Base-by-base conservation (phyloP, 2,888 invertebrate genomes). In the Dimorphilus gyrociliatus region DNA sequence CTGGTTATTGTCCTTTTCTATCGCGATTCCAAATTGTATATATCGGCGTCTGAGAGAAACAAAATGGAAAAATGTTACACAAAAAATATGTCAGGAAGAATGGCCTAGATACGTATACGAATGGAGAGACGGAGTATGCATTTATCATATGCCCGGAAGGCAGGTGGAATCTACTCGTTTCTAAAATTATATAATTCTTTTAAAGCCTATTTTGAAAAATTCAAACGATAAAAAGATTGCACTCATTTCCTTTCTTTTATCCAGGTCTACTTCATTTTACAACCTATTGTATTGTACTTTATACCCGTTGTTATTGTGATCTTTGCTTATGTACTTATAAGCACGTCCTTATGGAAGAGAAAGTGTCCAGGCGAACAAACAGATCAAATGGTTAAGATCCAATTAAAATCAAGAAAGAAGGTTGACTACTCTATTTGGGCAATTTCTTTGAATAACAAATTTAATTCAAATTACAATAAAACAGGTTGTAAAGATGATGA, bases 301-400 rank as follows among this genome's bases (percentile, higher is more conserved):
- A 34, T 51, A 8, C 53, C 55, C 0, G 38, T 55, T 10, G 12
- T 43, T 8, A 33, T 53, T n/a, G 53, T 53, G 51, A 32, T 47
- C 3, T 32, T 34, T 3, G 42, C 50, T 1, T 55, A 55, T 37
- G 30, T 37, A 19, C 23, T 53, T 24, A 51, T n/a, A n/a, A n/a
- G n/a, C 14, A 25, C 18, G 8, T 26, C 24, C 15, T 18, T 36
- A 8, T 14, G 26, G 8, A 17, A 19, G 4, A 25, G 30, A 6
- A 10, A 15, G 2, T 12, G 18, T 8, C 33, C 30, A 6, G 29
- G 35, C 3, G 18, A 18, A 16, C 35, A 21, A 17, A 34, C 14
- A 7, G 33, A 28, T 8, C n/a, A 16, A 6, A 16, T 26, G 3
- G 10, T 30, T 2, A 18, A 13, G 13, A 15, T 23, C 12, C 36